Percentiles rank a stretch among this genome's conserved stretches.
Conservation (phyloP, 2,888 invertebrate genomes). For the Hirtodrosophila histrioides region DNA sequence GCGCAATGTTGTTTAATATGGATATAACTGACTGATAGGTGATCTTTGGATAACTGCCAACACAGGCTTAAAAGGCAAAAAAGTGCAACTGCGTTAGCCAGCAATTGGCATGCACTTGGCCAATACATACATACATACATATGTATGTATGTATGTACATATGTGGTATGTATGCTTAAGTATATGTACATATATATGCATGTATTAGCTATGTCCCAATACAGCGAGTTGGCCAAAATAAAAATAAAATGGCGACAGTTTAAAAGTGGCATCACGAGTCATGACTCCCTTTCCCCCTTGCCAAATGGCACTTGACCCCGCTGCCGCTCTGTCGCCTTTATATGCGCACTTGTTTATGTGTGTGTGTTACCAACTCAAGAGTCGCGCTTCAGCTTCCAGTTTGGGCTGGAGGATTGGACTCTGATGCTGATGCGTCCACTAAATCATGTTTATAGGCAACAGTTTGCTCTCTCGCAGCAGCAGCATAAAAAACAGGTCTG, state of each 20-base stretch:
- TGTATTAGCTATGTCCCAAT: slow-evolving; percentile 27
- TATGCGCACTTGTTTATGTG: slow-evolving; percentile 12
- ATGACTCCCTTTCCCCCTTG: slow-evolving; percentile 2
- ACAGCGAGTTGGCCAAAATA: slow-evolving; percentile 26
- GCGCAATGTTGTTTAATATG: too few relatives aligned
- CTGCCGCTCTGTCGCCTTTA: slow-evolving; percentile 10
- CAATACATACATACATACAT: not conserved
- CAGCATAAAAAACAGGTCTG: slow-evolving; percentile 49
- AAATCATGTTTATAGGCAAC: slow-evolving; percentile 56
- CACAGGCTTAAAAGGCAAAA: not conserved
- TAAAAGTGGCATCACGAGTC: slow-evolving; percentile 38
- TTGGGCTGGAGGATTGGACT: slow-evolving; percentile 28
- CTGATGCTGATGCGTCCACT: slow-evolving; percentile 33
- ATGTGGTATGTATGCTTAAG: too few relatives aligned
- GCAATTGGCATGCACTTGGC: slow-evolving; percentile 1
- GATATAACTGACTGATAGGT: too few relatives aligned
- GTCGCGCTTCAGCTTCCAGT: slow-evolving; percentile 40
- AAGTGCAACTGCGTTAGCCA: slow-evolving; percentile 12
- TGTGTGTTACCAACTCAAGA: slow-evolving; percentile 48
- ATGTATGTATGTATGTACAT: not conserved
- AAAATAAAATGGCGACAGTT: slow-evolving; percentile 51
- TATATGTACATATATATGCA: slow-evolving; percentile 1
- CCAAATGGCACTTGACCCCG: slow-evolving; percentile 51
- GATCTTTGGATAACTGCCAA: too few relatives aligned
- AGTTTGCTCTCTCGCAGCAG: slow-evolving; percentile 42